A percentile compares a stretch with the other conserved stretches of the same genome.
Conservation (phyloP, 2,797 vertebrate species). For the Catamblyrhynchus diadema region DNA sequence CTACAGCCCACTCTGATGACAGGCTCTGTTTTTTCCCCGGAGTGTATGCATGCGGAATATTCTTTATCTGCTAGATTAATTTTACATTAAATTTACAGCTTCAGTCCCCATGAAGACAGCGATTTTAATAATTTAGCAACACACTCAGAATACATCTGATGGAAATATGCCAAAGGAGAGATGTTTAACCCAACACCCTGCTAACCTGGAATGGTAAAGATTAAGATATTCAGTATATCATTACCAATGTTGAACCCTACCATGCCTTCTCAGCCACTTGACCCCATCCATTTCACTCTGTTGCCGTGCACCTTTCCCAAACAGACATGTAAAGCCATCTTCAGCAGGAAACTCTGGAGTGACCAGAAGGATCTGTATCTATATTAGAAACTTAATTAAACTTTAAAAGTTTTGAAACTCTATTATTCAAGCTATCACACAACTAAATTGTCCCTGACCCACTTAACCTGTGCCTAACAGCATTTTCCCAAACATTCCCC, state of each 20-base stretch:
- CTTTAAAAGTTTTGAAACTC: background rate
- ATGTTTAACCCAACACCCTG: background rate
- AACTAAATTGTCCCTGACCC: background rate
- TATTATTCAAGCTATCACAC: background rate
- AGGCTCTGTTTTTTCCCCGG: background rate
- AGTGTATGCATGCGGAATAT: background rate
- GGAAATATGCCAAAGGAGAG: background rate
- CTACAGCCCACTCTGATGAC: background rate
- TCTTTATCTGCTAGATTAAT: background rate
- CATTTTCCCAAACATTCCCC: background rate
- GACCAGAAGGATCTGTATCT: background rate
- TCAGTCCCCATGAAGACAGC: background rate
- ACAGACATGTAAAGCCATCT: background rate
- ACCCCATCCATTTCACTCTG: background rate
- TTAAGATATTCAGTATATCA: background rate
- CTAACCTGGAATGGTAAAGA: background rate
- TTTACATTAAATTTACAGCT: background rate
- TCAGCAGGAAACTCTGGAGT: background rate
- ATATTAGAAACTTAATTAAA: background rate
- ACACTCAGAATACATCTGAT: background rate
- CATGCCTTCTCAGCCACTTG: fast-evolving
- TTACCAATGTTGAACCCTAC: fast-evolving
- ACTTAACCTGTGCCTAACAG: background rate
- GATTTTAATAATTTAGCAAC: background rate
- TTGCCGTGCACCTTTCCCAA: background rate